Evolutionary conservation across 2,113 vertebrate genomes (phyloP), one percentile per base, ranked within the genome.

Genomic region (Desmodus rotundus): DNA sequence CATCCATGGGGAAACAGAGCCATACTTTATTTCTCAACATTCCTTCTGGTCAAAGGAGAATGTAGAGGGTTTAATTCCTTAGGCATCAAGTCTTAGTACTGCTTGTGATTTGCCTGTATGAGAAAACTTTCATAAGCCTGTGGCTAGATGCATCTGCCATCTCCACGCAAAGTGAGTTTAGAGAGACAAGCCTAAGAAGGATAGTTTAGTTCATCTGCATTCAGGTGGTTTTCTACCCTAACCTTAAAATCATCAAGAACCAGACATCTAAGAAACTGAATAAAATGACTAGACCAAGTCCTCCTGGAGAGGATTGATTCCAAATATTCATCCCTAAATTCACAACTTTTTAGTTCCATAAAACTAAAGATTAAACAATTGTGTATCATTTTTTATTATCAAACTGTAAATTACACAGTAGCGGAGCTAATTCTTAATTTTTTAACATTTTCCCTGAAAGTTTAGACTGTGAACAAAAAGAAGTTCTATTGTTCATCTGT

Each of bases 1-100:
- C 78, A 89, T 87, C 87, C 65, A 6, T 58, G 58, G 38, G 89
- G 95, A 94, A 94, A 91, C 91, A 96, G 77, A 95, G 63, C 89
- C 65, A 24, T 68, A 56, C 73, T 96, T 94, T 73, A 86, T 93
- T 89, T 95, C 78, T 96, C 94, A 84, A 67, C 97, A 96, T 96
- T 97, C 96, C 47, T 97, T 91, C 80, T 93, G 91, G 94, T 76
- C 78, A 93, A 92, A 96, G 82, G 78, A 87, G 80, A 97, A 95
- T 87, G 95, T 72, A 76, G 58, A 58, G 65, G 91, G 87, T 94
- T 96, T 89, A 68, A 94, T 91, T 93, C 67, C 74, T 91, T 82
- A 94, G 86, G 70, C 20, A 91, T 78, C 19, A 65, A 67, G 24
- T 76, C 82, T 95, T 89, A 81, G 85, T 24, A 73, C 14, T 56